Percentiles rank a stretch among this genome's conserved stretches.
phyloP scores from a whole-genome alignment of 2,113 vertebrate species.

The Delphinapterus leucas region DNA sequence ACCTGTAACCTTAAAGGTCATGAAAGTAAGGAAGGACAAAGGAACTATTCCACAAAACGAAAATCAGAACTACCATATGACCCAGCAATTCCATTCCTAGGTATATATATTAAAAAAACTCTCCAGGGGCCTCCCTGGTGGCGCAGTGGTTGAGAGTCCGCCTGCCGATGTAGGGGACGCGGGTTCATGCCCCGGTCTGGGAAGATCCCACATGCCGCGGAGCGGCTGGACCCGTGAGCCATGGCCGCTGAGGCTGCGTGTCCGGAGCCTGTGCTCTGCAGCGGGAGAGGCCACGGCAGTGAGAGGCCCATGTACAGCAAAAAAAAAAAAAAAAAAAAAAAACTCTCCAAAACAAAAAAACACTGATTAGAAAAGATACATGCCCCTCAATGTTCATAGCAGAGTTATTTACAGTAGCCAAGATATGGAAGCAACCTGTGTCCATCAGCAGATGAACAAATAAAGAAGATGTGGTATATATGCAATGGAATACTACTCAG shows the following conservation, averaged over 20 bases:
- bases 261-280: too few relatives aligned
- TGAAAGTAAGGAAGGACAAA: background rate
- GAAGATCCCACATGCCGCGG: too few relatives aligned
- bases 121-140: too few relatives aligned
- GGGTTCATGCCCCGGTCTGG: too few relatives aligned
- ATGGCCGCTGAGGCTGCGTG: too few relatives aligned
- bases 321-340: too few relatives aligned
- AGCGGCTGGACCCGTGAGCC: too few relatives aligned
- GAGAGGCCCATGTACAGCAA: too few relatives aligned
- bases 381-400: background rate
- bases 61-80: background rate
- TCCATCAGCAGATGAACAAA: background rate
- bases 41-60: background rate
- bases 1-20: background rate
- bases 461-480: background rate
- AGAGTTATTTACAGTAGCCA: background rate
- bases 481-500: background rate
- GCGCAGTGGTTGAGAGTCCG: too few relatives aligned
- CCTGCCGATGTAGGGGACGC: too few relatives aligned
- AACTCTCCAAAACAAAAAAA: background rate
- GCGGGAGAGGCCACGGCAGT: too few relatives aligned
- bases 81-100: background rate
- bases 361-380: background rate
- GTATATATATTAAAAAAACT: background rate
- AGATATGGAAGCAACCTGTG: background rate